Percentiles rank a stretch among this genome's conserved stretches.
These are phyloP conservation scores for Acronicta leporina DNA, from an alignment of 2,888 invertebrate species.

Conservation along the genomic window DNA sequence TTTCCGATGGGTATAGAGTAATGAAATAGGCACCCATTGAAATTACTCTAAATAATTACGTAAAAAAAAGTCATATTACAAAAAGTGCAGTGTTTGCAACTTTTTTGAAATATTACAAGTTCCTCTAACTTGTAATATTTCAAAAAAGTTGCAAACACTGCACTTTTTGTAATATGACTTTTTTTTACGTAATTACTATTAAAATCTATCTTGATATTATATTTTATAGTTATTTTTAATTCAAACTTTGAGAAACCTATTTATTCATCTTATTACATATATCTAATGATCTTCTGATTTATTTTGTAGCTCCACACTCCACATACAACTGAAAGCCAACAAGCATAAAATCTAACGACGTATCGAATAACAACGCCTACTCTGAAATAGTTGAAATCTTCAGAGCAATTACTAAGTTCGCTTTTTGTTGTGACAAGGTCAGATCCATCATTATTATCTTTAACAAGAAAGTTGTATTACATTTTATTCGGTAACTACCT, in stretches of 20 bases:
- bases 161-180: neutral
- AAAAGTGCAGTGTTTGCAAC: no score
- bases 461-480: neutral
- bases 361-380: conserved; percentile 6
- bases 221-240: no score
- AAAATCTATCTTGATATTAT: no score
- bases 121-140: no score
- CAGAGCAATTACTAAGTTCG: neutral
- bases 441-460: conserved; percentile 1
- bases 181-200: conserved; percentile 10
- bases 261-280: no score
- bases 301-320: no score
- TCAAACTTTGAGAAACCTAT: no score
- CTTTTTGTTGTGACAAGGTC: neutral
- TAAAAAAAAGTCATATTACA: neutral
- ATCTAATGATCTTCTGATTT: no score
- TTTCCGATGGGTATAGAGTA: conserved; percentile 8
- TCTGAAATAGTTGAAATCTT: conserved; percentile 4
- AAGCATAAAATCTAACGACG: conserved; percentile 20
- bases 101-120: no score
- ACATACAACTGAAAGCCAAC: neutral
- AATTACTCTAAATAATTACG: conserved; percentile 15
- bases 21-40: conserved; percentile 11
- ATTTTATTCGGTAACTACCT: neutral
- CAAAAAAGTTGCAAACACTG: no score